Base-by-base conservation (phyloP, 2,888 invertebrate genomes). In the Antheraea yamamai region DNA sequence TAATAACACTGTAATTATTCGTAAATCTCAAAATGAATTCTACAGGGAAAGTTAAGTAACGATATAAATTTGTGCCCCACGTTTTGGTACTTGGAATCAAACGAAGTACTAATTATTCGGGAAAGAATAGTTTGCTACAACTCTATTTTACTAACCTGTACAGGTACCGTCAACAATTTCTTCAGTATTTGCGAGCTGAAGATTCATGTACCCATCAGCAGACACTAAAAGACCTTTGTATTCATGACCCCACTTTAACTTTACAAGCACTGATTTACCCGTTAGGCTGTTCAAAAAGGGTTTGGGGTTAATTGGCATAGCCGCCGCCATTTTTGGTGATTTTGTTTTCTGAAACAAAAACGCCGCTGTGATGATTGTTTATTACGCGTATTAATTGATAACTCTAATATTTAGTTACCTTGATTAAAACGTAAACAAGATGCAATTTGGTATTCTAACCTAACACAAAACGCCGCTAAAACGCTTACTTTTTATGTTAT, bases 161-260 rank as follows among this genome's bases (percentile, higher is more conserved):
- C 97, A 96, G 79, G 96, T 96, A 75, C 99, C 99, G 86, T 99
- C 99, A 79, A 99, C 98, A 87, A 97, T 98, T 95, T 99, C 99
- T 92, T 99, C 99, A 14, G 99, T 98, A 89, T 99, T 99, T 0
- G 99, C 99, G 77, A 99, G 93, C 94, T 99, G 99, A 81, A 99
- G 94, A 91, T 99, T 99, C 99, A 99, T 99, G 89, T 99, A 99
- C 12, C 98, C 98, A 93, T 99, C 99, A 1, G 99, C 98, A 6
- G 99, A 99, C 0, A 99, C 99, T 58, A 99, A 95, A 83, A 98
- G 98, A 20, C 99, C 99, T 96, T 99, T 99, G 92, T 99, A 99
- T 92, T 99, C 99, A 92, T 99, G 99, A 52, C 99, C 99, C 99
- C 99, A 99, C 91, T 99, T 99, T 78, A 99, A 95, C 93, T 99